These are phyloP conservation scores for Montifringilla adamsi DNA, from an alignment of 2,113 vertebrate species.

Conservation along the genomic window DNA sequence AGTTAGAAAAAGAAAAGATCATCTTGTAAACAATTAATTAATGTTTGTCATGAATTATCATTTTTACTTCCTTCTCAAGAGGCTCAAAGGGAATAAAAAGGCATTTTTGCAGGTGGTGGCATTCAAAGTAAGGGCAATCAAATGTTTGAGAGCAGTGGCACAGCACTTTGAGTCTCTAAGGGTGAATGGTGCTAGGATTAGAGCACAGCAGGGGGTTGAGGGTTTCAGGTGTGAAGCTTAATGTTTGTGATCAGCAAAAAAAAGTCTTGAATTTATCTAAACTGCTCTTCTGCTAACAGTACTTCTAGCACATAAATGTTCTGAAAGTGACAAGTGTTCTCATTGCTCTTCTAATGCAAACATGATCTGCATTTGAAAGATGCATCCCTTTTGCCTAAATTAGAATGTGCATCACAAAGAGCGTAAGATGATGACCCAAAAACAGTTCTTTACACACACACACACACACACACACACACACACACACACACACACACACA, in stretches of 20 bases:
- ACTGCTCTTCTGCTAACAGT: conserved; percentile 89
- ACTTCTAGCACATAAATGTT: conserved; percentile 88
- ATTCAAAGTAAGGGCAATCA: conserved; percentile 92
- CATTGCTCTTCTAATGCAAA: conserved; percentile 84
- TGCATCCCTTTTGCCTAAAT: conserved; percentile 79
- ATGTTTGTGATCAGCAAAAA: conserved; percentile 86
- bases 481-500: background rate
- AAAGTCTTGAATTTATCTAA: conserved; percentile 88
- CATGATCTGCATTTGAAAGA: conserved; percentile 88
- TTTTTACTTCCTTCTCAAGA: conserved; percentile 88
- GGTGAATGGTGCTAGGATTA: conserved; percentile 91
- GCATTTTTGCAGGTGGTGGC: conserved; percentile 93
- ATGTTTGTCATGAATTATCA: conserved; percentile 90
- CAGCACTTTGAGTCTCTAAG: conserved; percentile 82
- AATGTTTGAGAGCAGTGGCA: conserved; percentile 85
- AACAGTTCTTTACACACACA: conserved; percentile 48
- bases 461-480: background rate
- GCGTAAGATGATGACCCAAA: conserved; percentile 78
- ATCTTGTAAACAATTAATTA: conserved; percentile 90
- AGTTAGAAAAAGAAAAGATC: conserved; percentile 85
- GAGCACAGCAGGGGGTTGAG: conserved; percentile 84
- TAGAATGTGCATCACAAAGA: conserved; percentile 82
- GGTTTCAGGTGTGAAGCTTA: conserved; percentile 90
- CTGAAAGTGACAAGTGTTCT: conserved; percentile 86
- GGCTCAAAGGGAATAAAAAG: conserved; percentile 87